These are phyloP conservation scores for Xenentodon cancila DNA, from an alignment of 2,797 vertebrate genomes.

Conservation along the genomic window DNA sequence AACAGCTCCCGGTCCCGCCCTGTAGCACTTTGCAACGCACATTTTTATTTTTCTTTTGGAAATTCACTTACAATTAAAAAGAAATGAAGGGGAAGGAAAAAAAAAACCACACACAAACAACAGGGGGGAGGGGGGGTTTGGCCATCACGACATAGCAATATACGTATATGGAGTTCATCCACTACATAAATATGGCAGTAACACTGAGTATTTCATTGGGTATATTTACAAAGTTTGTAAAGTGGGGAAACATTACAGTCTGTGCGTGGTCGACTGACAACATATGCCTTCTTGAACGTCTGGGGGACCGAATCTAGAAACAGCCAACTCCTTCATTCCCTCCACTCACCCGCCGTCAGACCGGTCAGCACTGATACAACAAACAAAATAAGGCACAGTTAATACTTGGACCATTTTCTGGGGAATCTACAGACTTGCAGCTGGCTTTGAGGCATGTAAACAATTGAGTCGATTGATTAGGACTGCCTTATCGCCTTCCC, in stretches of 20 bases:
- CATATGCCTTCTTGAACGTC: conserved; percentile 82
- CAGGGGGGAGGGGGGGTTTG: conserved; percentile 79
- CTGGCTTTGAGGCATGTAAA: conserved; percentile 81
- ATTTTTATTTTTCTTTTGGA: conserved; percentile 37
- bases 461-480: conserved; percentile 74
- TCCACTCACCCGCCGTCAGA: conserved; percentile 50
- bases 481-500: conserved; percentile 72
- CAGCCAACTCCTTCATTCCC: conserved; percentile 66
- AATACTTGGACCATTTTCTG: conserved; percentile 86
- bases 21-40: conserved; percentile 79
- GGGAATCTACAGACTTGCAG: conserved; percentile 82
- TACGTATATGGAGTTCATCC: conserved; percentile 86
- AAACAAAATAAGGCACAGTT: conserved; percentile 99
- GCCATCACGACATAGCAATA: conserved; percentile 89
- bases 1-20: conserved; percentile 77
- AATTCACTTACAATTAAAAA: conserved; percentile 77
- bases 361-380: conserved; percentile 86
- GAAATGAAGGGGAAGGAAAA: conserved; percentile 45
- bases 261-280: conserved; percentile 72
- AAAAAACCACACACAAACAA: conserved; percentile 58
- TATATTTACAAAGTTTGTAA: conserved; percentile 90
- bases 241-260: conserved; percentile 82
- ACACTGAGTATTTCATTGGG: conserved; percentile 94
- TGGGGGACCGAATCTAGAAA: conserved; percentile 77
- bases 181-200: conserved; percentile 96